phyloP scores from a whole-genome alignment of 2,113 vertebrate genomes.

The Hippoglossus stenolepis region DNA sequence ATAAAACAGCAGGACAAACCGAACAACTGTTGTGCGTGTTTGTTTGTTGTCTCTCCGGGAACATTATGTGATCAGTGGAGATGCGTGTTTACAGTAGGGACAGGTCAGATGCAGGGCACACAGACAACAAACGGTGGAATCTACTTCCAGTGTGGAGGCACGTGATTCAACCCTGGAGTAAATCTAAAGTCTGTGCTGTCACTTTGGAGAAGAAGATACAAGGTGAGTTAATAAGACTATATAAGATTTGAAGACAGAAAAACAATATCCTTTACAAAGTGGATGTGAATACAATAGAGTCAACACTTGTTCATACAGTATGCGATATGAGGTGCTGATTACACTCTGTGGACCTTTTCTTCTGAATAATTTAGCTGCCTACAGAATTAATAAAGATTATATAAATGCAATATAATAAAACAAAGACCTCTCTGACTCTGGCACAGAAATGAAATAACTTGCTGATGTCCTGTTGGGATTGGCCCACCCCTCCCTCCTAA shows the following conservation, averaged over 20 bases:
- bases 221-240: background rate
- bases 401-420: background rate
- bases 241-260: background rate
- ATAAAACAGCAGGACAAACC: constrained; percentile 72
- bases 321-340: constrained; percentile 1
- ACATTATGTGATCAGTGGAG: constrained; percentile 71
- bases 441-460: background rate
- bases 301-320: background rate
- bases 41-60: constrained; percentile 75
- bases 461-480: constrained; percentile 13
- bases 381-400: background rate
- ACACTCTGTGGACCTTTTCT: background rate
- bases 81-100: constrained; percentile 75
- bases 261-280: background rate
- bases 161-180: background rate
- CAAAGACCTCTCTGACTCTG: constrained; percentile 9
- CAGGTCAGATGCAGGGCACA: constrained; percentile 70
- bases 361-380: background rate
- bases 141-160: background rate
- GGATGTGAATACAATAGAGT: background rate
- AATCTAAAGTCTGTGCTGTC: background rate
- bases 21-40: constrained; percentile 76
- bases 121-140: constrained; percentile 49
- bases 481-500: background rate
- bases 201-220: background rate